A percentile compares a stretch with the other conserved stretches of the same genome.
phyloP scores from a whole-genome alignment of 2,888 invertebrate species.

The Lasioglossum morio region DNA sequence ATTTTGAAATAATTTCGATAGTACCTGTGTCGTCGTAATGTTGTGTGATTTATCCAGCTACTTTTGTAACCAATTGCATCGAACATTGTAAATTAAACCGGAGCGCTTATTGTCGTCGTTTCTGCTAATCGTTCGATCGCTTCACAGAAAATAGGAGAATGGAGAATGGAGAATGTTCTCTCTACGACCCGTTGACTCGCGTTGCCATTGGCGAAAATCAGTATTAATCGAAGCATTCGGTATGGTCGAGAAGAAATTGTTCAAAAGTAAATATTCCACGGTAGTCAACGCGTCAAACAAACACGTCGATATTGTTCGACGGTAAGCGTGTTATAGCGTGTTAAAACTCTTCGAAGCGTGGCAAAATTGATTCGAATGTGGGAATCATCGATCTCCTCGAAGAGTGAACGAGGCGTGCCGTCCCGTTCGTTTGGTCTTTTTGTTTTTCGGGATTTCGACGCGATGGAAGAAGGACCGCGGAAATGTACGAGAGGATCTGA shows the following conservation, averaged over 20 bases:
- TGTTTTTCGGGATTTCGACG: conserved; percentile 32
- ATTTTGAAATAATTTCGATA: background rate
- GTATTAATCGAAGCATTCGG: background rate
- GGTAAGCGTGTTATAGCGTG: background rate
- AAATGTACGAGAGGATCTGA: conserved; percentile 27
- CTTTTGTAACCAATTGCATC: background rate
- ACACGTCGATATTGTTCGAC: background rate
- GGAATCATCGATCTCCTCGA: background rate
- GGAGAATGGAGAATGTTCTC: background rate
- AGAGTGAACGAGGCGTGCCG: conserved; percentile 26
- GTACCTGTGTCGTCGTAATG: background rate
- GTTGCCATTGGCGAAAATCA: background rate
- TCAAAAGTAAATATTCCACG: background rate
- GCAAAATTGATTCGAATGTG: background rate
- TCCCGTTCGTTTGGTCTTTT: conserved; percentile 15
- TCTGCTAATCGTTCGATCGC: background rate
- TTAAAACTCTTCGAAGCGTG: conserved; percentile 13
- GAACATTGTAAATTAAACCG: conserved; percentile 9
- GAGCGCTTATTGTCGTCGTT: background rate
- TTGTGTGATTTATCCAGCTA: background rate
- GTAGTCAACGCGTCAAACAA: background rate
- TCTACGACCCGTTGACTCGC: background rate
- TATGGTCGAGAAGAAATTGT: background rate
- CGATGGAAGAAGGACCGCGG: conserved; percentile 48
- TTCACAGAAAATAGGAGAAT: background rate